phyloP scores from a whole-genome alignment of 2,888 invertebrate genomes.

The Limnephilus auricula region DNA sequence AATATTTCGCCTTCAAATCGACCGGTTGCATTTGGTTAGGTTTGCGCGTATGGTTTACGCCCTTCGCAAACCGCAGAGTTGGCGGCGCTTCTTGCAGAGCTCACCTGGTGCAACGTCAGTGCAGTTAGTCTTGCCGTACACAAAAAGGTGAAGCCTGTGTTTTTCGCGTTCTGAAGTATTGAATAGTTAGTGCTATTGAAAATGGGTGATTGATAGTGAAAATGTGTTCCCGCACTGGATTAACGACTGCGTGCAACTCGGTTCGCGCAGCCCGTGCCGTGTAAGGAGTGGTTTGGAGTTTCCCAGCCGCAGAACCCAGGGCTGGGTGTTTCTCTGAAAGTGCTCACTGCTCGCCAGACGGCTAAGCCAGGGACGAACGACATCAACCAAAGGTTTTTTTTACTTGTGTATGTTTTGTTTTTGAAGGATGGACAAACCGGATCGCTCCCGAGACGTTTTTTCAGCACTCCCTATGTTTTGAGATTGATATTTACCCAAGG shows the following conservation, averaged over 20 bases:
- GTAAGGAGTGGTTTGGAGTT: background rate
- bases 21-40: background rate
- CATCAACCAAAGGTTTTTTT: conserved; percentile 40
- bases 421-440: conserved; percentile 57
- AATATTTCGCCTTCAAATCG: background rate
- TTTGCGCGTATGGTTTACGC: conserved; percentile 24
- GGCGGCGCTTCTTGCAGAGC: conserved; percentile 47
- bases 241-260: conserved; percentile 22
- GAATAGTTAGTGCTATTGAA: conserved; percentile 40
- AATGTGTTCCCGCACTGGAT: conserved; percentile 56
- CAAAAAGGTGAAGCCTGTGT: conserved; percentile 46
- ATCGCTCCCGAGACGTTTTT: conserved; percentile 44
- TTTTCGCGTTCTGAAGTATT: conserved; percentile 43
- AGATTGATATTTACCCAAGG: background rate
- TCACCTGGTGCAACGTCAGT: conserved; percentile 38
- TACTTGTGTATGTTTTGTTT: conserved; percentile 47
- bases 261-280: conserved; percentile 22
- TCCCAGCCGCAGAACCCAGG: background rate
- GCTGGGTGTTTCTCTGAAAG: conserved; percentile 17
- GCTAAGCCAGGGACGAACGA: conserved; percentile 17
- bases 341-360: conserved; percentile 37
- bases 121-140: conserved; percentile 51
- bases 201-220: conserved; percentile 56
- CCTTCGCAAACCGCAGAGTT: conserved; percentile 25
- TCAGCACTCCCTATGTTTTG: background rate